Evolutionary conservation across 2,113 vertebrate species (phyloP).

Genomic region (Edolisoma coerulescens): DNA sequence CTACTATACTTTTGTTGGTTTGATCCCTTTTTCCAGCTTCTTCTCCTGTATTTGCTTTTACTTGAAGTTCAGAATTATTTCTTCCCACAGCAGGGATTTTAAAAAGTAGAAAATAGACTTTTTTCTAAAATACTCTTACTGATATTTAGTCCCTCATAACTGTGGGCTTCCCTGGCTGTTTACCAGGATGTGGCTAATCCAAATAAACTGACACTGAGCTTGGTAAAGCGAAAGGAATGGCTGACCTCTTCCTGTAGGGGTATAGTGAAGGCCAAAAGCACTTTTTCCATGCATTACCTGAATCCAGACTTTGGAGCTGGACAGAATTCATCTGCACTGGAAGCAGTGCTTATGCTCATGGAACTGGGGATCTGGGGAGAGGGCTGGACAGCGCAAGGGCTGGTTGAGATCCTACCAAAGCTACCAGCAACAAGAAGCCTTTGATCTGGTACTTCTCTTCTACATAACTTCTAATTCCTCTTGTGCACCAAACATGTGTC

Average conservation of each 20-base stretch:
- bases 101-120: neutral
- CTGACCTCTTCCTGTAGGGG: neutral
- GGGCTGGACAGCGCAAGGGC: neutral
- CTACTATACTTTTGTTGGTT: accelerated
- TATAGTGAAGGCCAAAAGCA: neutral
- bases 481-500: accelerated
- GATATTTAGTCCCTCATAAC: neutral
- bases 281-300: neutral
- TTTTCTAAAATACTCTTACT: neutral
- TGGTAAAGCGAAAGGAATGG: neutral
- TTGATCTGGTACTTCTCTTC: neutral
- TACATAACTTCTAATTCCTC: neutral
- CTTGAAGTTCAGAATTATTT: neutral
- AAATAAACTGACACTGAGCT: neutral
- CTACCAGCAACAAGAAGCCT: neutral
- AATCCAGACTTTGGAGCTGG: neutral
- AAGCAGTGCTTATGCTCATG: neutral
- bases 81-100: neutral
- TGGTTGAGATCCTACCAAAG: neutral
- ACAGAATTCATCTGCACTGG: neutral
- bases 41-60: neutral
- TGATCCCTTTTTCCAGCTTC: neutral
- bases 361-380: neutral
- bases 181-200: neutral
- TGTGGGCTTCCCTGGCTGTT: neutral